Conservation (phyloP, 2,113 vertebrate genomes). For the Otocyon megalotis region DNA sequence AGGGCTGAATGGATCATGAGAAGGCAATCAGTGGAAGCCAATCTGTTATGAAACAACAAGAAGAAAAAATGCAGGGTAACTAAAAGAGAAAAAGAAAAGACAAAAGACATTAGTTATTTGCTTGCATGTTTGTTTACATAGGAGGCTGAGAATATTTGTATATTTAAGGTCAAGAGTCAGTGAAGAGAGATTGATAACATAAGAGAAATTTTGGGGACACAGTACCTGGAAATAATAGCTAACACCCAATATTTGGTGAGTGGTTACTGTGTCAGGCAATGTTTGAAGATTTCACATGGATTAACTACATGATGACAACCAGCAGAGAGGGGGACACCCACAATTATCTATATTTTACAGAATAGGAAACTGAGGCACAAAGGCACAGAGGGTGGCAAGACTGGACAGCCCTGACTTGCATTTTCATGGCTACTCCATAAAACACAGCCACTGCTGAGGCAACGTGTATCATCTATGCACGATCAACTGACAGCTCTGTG, state of each 20-base stretch:
- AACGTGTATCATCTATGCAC: too few species aligned
- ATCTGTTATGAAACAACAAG: background rate
- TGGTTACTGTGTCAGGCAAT: background rate
- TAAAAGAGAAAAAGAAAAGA: background rate
- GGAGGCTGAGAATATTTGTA: background rate
- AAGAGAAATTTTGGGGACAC: background rate
- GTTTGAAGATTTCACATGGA: background rate
- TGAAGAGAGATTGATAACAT: background rate
- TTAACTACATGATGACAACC: background rate
- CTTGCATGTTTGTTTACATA: background rate
- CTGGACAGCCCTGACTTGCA: background rate
- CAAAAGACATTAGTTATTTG: background rate
- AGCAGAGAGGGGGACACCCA: background rate
- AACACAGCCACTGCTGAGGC: background rate
- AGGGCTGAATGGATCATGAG: background rate
- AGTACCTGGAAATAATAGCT: background rate
- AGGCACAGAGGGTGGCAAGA: background rate
- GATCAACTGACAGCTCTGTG: background rate
- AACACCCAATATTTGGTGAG: background rate
- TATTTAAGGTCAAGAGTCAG: background rate
- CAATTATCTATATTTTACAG: background rate
- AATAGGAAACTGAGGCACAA: background rate
- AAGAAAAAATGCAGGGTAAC: background rate
- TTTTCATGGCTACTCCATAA: background rate
- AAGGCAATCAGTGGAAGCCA: background rate